Evolutionary conservation across 2,797 vertebrate species (phyloP), one percentile per base, ranked within the genome.

Genomic region (Furcifer pardalis): DNA sequence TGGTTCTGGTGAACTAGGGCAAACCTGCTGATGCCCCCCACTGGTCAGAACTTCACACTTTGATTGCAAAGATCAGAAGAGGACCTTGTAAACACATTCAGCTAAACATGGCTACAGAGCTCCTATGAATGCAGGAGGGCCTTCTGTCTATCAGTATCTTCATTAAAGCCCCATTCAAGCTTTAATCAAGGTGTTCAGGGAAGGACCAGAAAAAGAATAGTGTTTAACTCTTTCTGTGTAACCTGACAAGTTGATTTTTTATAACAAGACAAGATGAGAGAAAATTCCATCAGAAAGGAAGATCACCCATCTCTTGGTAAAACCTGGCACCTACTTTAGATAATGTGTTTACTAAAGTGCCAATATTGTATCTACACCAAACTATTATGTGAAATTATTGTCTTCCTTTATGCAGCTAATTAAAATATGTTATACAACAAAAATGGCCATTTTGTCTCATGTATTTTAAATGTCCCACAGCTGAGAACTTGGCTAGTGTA

Each of bases 381-480:
- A 56, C 23, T 42, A 81, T 44, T 49, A 7, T 40, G 17, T 52
- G 32, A n/a, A 75, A 49, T 49, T 8, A 52, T 15, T 25, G 23
- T 30, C 13, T 19, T 56, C 10, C 35, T 27, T 62, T 46, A 21
- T 32, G 46, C n/a, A 62, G 42, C 42, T 72, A 84, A 84, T 72
- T 79, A 44, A n/a, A 68, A 7, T n/a, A 10, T 42, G 27, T 77
- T 37, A 76, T 5, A 71, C 23, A 71, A 66, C 23, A 68, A 60
- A 8, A 35, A 46, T 59, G 35, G 42, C 37, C 19, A 85, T 81
- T 77, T 60, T 44, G 37, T 65, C 30, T 80, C 46, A 5, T 44
- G 23, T 56, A 49, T 77, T 69, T 81, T 86, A 77, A 86, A 62
- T 10, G 65, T 62, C 42, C 59, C 35, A 63, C 21, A 52, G 71